Percentiles rank a stretch among this genome's conserved stretches.
Evolutionary conservation across 2,888 invertebrate genomes (phyloP).

Genomic region (Papilio demoleus): DNA sequence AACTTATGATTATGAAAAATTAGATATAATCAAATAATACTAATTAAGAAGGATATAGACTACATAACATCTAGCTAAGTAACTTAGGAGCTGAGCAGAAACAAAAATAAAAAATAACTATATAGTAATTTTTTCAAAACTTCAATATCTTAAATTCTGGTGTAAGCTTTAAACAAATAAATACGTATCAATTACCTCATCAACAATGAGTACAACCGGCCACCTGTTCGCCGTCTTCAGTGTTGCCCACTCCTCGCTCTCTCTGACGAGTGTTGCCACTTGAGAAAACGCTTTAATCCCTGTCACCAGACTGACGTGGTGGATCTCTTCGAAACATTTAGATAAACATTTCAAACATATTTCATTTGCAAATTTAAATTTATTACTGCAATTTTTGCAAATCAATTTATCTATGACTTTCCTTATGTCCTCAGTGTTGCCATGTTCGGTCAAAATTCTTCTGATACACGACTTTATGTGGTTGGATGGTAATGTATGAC

Average conservation of each 20-base stretch:
- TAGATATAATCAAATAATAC: no score
- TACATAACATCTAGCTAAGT: no score
- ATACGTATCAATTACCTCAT: conserved; percentile 79
- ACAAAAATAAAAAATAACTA: no score
- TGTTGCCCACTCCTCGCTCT: conserved; percentile 63
- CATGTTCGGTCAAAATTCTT: conserved; percentile 69
- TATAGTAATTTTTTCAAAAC: no score
- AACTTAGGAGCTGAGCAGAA: no score
- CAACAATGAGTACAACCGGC: conserved; percentile 87
- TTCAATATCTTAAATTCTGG: no score
- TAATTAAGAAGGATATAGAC: no score
- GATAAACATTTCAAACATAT: conserved; percentile 70
- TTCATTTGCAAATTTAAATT: conserved; percentile 62
- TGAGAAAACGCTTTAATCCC: conserved; percentile 73
- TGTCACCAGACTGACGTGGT: conserved; percentile 67
- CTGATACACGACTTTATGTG: conserved; percentile 70
- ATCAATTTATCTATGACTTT: conserved; percentile 49
- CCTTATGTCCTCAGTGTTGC: conserved; percentile 61
- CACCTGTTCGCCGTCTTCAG: conserved; percentile 78
- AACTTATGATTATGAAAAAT: no score
- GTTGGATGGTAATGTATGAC: conserved; percentile 60
- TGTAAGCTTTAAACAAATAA: no score
- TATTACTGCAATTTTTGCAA: conserved; percentile 60
- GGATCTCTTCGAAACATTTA: conserved; percentile 63
- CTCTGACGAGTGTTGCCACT: conserved; percentile 65